Evolutionary conservation across 2,888 invertebrate genomes (phyloP).

Genomic region (Ethmia dodecea): DNA sequence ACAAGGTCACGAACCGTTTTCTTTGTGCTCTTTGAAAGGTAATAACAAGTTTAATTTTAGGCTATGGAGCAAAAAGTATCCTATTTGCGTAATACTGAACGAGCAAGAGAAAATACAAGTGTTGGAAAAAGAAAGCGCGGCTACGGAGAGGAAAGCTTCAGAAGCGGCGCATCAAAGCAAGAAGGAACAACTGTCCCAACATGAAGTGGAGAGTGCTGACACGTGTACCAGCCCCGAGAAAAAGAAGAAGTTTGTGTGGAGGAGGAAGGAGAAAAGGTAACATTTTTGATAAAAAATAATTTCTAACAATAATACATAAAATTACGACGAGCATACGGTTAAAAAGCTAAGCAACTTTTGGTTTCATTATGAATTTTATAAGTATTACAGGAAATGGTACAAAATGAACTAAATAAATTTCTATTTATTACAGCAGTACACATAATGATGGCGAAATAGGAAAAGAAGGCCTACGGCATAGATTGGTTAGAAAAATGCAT

Average conservation of each 20-base stretch:
- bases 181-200: conserved; percentile 29
- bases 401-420: conserved; percentile 8
- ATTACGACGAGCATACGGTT: no score
- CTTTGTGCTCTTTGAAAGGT: no score
- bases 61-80: conserved; percentile 96
- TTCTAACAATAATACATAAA: no score
- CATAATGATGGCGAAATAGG: conserved; percentile 54
- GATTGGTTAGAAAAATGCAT: conserved; percentile 67
- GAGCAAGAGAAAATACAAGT: conserved; percentile 70
- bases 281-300: no score
- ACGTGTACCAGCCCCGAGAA: conserved; percentile 67
- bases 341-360: not conserved
- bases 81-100: conserved; percentile 85
- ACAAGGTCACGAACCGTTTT: no score
- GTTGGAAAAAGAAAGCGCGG: conserved; percentile 52
- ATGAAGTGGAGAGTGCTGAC: conserved; percentile 63
- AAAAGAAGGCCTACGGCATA: conserved; percentile 62
- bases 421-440: conserved; percentile 33
- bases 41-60: conserved; percentile 55
- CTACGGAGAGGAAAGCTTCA: conserved; percentile 42
- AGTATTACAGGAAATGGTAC: no score
- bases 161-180: conserved; percentile 48
- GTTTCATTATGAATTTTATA: conserved; percentile 1
- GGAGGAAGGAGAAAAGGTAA: conserved; percentile 62
- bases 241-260: conserved; percentile 65